These are phyloP conservation scores for Syngnathus scovelli DNA, from an alignment of 2,113 vertebrate genomes.

Conservation along the genomic window DNA sequence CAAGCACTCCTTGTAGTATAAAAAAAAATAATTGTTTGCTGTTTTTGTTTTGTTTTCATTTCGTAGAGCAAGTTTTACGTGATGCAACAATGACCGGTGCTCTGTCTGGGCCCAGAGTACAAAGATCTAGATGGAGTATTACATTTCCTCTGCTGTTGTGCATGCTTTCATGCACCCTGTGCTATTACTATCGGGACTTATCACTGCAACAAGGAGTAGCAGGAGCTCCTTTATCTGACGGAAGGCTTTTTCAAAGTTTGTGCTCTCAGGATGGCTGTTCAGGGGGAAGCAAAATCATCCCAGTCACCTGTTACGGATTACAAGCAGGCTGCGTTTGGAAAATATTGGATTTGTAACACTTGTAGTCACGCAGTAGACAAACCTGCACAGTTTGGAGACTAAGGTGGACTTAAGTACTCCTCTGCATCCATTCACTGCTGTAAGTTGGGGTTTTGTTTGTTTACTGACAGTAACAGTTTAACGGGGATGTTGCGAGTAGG, in stretches of 20 bases:
- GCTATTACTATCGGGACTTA: conserved; percentile 25
- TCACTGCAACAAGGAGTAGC: conserved; percentile 34
- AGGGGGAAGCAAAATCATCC: neutral
- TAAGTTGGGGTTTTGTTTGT: conserved; percentile 77
- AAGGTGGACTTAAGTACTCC: conserved; percentile 21
- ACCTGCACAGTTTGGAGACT: conserved; percentile 21
- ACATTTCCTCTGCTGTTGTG: conserved; percentile 25
- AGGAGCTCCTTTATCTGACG: conserved; percentile 37
- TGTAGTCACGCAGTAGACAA: conserved; percentile 24
- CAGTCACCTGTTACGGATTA: conserved; percentile 3
- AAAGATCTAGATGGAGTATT: conserved; percentile 50
- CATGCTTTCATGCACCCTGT: conserved; percentile 26
- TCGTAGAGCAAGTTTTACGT: conserved; percentile 41
- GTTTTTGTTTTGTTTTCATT: conserved; percentile 15
- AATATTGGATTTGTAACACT: conserved; percentile 27
- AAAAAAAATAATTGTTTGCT: conserved; percentile 32
- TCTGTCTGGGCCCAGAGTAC: conserved; percentile 60
- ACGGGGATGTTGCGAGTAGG: conserved; percentile 63
- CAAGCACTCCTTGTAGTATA: conserved; percentile 65
- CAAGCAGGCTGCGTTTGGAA: conserved; percentile 26
- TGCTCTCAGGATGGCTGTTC: conserved; percentile 28
- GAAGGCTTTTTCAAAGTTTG: conserved; percentile 35
- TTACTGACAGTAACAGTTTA: conserved; percentile 61
- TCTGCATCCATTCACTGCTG: conserved; percentile 67
- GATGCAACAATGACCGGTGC: conserved; percentile 44